A percentile compares a stretch with the other conserved stretches of the same genome.
phyloP scores from a whole-genome alignment of 1,140 invertebrate genomes.

The Potamilus streckersoni region DNA sequence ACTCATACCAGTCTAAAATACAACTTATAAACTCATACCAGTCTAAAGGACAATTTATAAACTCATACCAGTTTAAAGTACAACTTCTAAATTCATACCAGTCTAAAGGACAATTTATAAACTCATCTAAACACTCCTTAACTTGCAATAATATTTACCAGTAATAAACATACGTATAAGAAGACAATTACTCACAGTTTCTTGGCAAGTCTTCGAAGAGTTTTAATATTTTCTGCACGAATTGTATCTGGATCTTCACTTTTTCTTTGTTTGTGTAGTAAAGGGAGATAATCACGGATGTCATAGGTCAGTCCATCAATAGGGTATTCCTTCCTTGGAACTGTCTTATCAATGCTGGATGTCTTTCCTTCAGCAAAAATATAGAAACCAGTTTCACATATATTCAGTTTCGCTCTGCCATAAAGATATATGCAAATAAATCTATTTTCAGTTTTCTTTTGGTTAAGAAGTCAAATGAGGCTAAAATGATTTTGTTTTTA shows the following conservation, averaged over 20 bases:
- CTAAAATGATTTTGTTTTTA: no score
- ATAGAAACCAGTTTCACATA: neutral
- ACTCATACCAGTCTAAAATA: no score
- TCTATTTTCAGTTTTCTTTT: neutral
- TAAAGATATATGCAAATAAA: neutral
- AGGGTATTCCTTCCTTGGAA: constrained; percentile 30
- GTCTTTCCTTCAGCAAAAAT: constrained; percentile 32
- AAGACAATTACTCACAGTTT: constrained; percentile 55
- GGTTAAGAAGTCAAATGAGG: no score
- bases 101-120: no score
- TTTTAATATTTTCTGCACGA: constrained; percentile 49
- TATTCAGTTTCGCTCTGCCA: neutral
- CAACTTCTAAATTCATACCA: no score
- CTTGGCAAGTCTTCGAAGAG: constrained; percentile 53
- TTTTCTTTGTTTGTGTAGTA: constrained; percentile 56
- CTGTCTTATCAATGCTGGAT: constrained; percentile 32
- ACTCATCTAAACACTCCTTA: no score
- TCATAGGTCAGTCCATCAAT: constrained; percentile 52
- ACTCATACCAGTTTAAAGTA: no score
- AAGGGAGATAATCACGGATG: constrained; percentile 57
- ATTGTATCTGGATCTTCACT: constrained; percentile 54
- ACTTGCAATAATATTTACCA: no score
- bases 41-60: no score
- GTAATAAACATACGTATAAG: neutral
- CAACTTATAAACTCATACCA: no score